Evolutionary conservation across 2,113 vertebrate genomes (phyloP).

Genomic region (Pithys albifrons): DNA sequence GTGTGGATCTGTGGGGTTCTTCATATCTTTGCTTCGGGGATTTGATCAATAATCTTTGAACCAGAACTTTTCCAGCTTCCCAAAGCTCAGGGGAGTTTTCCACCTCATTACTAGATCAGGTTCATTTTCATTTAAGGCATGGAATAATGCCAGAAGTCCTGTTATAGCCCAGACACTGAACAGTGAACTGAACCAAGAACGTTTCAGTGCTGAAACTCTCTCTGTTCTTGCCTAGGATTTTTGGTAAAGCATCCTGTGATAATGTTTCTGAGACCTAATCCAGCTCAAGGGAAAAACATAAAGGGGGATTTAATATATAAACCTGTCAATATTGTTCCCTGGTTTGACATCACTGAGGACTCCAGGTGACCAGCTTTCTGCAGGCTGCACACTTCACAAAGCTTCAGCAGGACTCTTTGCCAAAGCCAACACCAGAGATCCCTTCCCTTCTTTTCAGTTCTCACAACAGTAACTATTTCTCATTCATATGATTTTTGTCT

Average conservation of each 20-base stretch:
- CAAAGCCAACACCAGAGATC: neutral
- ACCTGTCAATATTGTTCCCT: neutral
- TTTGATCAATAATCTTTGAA: neutral
- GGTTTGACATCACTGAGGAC: neutral
- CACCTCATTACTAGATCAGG: neutral
- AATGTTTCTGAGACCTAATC: neutral
- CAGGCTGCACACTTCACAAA: slow-evolving; percentile 31
- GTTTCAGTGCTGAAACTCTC: neutral
- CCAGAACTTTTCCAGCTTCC: neutral
- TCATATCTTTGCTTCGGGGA: neutral
- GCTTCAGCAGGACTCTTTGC: neutral
- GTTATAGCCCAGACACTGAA: neutral
- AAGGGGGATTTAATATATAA: neutral
- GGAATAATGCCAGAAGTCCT: neutral
- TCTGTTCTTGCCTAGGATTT: neutral
- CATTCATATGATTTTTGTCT: neutral
- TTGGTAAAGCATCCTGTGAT: neutral
- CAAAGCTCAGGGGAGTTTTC: neutral
- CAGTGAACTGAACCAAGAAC: neutral
- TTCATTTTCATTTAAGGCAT: neutral
- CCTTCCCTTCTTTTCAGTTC: neutral
- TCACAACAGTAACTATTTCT: neutral
- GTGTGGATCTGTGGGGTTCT: neutral
- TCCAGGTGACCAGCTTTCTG: slow-evolving; percentile 12
- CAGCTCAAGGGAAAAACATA: neutral